Base-by-base conservation (phyloP, 2,888 invertebrate species). In the Apodemia duryi region DNA sequence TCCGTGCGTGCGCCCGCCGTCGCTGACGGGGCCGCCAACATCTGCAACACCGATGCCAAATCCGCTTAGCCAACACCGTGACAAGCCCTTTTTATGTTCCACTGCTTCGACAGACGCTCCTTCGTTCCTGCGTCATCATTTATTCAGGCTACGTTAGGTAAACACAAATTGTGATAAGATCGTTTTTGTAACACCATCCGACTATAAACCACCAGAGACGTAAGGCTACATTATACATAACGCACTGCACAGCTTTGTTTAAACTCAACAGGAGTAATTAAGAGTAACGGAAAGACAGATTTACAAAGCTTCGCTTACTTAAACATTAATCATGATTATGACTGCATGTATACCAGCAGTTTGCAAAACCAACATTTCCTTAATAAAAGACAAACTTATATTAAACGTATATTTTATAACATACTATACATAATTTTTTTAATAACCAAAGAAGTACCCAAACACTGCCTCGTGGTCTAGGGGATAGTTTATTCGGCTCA, bases 1-100 rank as follows among this genome's bases (percentile, higher is more conserved):
- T 82, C 84, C 84, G 82, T 82, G 79, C 84, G 85, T 78, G 80
- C 84, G 84, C 81, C 81, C 81, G 82, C 74, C 83, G 78, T 73
- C 79, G 83, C 76, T 79, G 83, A 82, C 79, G 83, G 82, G 77
- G 84, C 81, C 80, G 80, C 83, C 85, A 78, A 57, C 54, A 77
- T 68, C 69, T 70, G 75, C 74, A 76, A 82, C 81, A 80, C 83
- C 80, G 85, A 81, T 86, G 84, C 80, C 87, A 82, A 75, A 72
- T 67, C 61, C 57, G 57, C 57, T 57, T 57, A 57, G 11, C 57
- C 57, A 57, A 57, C 57, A 57, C 46, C 46, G 46, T 49, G 13
- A 49, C 46, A 49, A 49, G 46, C 46, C 46, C 49, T 43, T 43
- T 49, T 49, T 49, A n/a, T 49, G 49, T 49, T n/a, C 10, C n/a